Conservation (phyloP, 2,888 invertebrate species). For the Melanophora roralis region DNA sequence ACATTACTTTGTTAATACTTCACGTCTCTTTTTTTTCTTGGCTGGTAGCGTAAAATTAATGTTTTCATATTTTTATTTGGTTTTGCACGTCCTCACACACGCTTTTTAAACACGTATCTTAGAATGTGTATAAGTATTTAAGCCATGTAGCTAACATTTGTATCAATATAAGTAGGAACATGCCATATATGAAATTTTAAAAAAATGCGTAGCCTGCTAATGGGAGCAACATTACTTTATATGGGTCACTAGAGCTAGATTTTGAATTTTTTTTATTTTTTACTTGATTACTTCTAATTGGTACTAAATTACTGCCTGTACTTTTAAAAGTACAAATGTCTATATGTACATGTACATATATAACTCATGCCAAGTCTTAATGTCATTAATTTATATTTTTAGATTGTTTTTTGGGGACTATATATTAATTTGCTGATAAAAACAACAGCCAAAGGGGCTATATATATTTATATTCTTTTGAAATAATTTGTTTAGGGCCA, state of each 20-base stretch:
- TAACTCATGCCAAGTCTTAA: background rate
- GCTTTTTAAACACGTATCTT: background rate
- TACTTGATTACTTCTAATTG: background rate
- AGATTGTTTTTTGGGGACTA: too few species aligned
- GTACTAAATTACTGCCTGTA: background rate
- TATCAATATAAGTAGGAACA: too few species aligned
- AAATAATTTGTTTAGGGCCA: too few species aligned
- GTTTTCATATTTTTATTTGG: background rate
- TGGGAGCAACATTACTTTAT: background rate
- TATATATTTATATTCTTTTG: too few species aligned
- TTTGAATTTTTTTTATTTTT: background rate
- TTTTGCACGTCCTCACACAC: background rate
- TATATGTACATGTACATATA: background rate
- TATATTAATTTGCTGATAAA: too few species aligned
- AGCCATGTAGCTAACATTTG: background rate
- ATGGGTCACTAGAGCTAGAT: slow-evolving; percentile 15
- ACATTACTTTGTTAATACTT: slow-evolving; percentile 3
- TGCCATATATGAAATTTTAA: background rate
- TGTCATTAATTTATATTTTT: too few species aligned
- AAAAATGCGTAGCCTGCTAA: background rate
- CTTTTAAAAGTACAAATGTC: background rate
- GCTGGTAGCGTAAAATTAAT: slow-evolving; percentile 28
- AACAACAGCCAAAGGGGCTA: too few species aligned
- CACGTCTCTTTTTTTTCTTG: slow-evolving; percentile 16
- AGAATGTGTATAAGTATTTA: background rate